Percentiles rank a stretch among this genome's conserved stretches.
phyloP scores from a whole-genome alignment of 2,888 invertebrate genomes.

The Standfussiana lucernea region DNA sequence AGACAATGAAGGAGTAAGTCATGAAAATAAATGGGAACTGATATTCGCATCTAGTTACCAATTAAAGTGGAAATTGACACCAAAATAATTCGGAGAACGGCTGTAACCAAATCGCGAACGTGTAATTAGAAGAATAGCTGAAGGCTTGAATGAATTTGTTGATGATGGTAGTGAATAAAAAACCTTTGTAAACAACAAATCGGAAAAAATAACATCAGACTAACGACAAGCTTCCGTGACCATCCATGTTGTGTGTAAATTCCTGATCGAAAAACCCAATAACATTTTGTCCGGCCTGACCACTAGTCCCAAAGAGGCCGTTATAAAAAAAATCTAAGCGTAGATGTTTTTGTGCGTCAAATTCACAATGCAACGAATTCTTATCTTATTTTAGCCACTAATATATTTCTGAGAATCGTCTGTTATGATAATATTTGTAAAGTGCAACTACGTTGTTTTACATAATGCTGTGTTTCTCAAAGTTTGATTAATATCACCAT shows the following conservation, averaged over 20 bases:
- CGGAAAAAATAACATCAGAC: too few relatives aligned
- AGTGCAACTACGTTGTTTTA: constrained; percentile 31
- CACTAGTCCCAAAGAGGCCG: background rate
- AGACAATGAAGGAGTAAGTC: too few relatives aligned
- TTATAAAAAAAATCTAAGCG: background rate
- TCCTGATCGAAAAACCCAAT: background rate
- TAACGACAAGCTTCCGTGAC: too few relatives aligned
- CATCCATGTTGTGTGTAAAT: background rate
- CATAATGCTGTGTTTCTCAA: constrained; percentile 19
- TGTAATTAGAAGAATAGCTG: background rate
- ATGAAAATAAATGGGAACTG: background rate
- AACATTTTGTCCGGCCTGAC: background rate
- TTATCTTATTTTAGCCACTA: constrained; percentile 15
- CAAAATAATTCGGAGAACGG: background rate
- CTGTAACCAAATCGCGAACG: background rate
- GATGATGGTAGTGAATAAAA: background rate
- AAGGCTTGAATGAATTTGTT: background rate
- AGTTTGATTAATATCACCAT: background rate
- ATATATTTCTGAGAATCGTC: constrained; percentile 29
- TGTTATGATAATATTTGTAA: constrained; percentile 31
- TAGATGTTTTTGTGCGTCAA: background rate
- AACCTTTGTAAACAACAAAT: background rate
- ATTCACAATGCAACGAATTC: background rate
- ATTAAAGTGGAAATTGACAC: background rate
- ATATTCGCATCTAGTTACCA: background rate